Conservation (phyloP, 2,113 vertebrate genomes). For the Festucalex cinctus region DNA sequence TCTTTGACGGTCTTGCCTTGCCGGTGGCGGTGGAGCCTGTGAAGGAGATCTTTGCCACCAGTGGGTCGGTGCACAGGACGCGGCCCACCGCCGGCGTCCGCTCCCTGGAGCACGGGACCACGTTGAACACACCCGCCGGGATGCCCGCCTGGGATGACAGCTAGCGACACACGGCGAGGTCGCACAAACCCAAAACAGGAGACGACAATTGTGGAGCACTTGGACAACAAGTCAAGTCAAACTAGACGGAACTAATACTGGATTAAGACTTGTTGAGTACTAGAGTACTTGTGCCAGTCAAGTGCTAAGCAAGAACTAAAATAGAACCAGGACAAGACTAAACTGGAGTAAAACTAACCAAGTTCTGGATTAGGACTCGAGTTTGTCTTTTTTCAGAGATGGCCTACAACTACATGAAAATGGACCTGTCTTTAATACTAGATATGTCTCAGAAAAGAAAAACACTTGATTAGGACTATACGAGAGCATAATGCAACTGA, state of each 20-base stretch:
- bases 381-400: no score
- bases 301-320: no score
- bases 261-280: no score
- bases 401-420: no score
- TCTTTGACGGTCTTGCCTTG: slow-evolving; percentile 72
- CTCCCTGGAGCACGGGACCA: slow-evolving; percentile 86
- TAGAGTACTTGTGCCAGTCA: no score
- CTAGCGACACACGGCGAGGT: neutral
- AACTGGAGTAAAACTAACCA: neutral
- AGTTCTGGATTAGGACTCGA: no score
- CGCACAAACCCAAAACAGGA: no score
- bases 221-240: neutral
- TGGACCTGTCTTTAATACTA: no score
- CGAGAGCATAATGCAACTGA: no score
- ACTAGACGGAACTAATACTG: neutral
- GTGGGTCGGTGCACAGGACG: slow-evolving; percentile 85
- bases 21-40: slow-evolving; percentile 95
- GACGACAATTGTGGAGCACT: neutral
- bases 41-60: slow-evolving; percentile 93
- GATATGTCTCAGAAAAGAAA: no score
- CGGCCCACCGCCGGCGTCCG: slow-evolving; percentile 81
- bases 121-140: slow-evolving; percentile 87
- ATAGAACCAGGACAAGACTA: neutral
- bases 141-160: slow-evolving; percentile 78
- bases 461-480: no score